Conservation (phyloP, 2,113 vertebrate genomes). For the Dicentrarchus labrax region DNA sequence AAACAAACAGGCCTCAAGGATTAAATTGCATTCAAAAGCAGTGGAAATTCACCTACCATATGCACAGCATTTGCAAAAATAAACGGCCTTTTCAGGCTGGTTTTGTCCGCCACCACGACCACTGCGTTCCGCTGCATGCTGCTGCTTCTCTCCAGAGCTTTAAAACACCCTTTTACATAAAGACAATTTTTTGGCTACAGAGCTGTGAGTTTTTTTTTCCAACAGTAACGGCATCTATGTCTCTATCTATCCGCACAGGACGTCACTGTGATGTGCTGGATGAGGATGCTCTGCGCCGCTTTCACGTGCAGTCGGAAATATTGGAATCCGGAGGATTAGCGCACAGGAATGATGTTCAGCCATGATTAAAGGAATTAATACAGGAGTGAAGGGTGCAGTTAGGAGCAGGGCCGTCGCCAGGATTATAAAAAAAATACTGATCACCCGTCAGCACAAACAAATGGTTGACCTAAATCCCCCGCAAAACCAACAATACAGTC, state of each 20-base stretch:
- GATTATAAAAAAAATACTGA: not conserved
- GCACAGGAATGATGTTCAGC: not conserved
- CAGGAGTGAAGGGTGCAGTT: not conserved
- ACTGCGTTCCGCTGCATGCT: constrained; percentile 79
- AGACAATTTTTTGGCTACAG: not conserved
- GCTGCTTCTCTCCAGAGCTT: constrained; percentile 38
- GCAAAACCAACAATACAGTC: no score
- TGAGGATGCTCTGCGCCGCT: constrained; percentile 39
- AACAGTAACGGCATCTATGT: constrained; percentile 52
- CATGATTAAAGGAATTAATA: not conserved
- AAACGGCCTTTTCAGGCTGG: constrained; percentile 79
- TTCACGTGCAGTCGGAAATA: constrained; percentile 56
- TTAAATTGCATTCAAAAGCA: constrained; percentile 9
- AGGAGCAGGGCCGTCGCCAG: not conserved
- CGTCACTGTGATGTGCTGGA: constrained; percentile 64
- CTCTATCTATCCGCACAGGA: constrained; percentile 54
- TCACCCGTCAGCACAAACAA: not conserved
- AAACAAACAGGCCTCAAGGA: constrained; percentile 32
- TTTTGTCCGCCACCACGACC: constrained; percentile 81
- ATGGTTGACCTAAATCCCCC: not conserved
- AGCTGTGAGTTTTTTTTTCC: not conserved
- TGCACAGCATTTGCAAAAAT: constrained; percentile 78
- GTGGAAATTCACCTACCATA: constrained; percentile 67
- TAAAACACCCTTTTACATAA: constrained; percentile 29
- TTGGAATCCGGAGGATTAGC: not conserved